Evolutionary conservation across 2,888 invertebrate genomes (phyloP).

Genomic region (Ectropis crepuscularia): DNA sequence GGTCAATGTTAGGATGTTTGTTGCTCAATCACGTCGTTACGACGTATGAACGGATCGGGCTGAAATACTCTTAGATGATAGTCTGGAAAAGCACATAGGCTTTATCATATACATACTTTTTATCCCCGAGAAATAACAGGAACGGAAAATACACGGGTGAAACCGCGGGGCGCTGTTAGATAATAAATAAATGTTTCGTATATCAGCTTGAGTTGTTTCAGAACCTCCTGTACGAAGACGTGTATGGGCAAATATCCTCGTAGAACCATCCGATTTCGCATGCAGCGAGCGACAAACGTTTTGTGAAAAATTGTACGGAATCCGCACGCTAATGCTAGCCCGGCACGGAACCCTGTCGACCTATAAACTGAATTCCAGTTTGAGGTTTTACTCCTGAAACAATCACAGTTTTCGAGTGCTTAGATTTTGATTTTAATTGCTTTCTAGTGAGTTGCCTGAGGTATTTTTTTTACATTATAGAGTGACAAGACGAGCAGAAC

Average conservation of each 20-base stretch:
- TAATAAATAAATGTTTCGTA: not conserved
- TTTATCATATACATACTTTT: too few species aligned
- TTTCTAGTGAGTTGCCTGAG: too few species aligned
- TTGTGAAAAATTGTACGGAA: constrained; percentile 66
- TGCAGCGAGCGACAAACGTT: constrained; percentile 64
- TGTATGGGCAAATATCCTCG: constrained; percentile 63
- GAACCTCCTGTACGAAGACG: constrained; percentile 47
- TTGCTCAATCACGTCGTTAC: too few species aligned
- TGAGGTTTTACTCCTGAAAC: constrained; percentile 29
- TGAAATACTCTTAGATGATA: too few species aligned
- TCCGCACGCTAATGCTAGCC: constrained; percentile 67
- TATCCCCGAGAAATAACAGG: too few species aligned
- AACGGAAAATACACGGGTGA: too few species aligned
- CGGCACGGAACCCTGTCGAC: constrained; percentile 66
- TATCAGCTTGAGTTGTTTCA: constrained; percentile 11
- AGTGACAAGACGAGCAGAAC: too few species aligned
- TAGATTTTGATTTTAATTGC: not conserved
- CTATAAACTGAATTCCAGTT: constrained; percentile 55
- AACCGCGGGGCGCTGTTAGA: too few species aligned
- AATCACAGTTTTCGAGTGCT: not conserved
- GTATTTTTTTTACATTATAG: too few species aligned
- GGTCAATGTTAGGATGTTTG: too few species aligned
- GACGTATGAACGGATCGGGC: too few species aligned
- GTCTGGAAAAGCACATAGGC: too few species aligned
- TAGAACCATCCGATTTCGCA: constrained; percentile 66